Percentiles rank a stretch among this genome's conserved stretches.
phyloP scores from a whole-genome alignment of 2,113 vertebrate genomes.

The Scartelaos histophorus region DNA sequence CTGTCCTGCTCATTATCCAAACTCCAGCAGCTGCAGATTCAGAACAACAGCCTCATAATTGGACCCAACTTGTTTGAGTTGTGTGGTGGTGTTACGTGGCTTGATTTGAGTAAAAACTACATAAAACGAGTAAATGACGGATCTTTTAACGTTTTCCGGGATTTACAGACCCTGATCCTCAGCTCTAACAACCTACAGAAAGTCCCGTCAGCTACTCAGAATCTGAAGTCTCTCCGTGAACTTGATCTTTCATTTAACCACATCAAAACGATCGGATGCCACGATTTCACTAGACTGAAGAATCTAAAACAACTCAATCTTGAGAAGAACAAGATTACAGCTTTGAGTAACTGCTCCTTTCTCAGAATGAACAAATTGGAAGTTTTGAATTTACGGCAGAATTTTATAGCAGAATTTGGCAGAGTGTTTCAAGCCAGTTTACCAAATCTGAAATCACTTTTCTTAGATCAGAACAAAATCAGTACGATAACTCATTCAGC shows the following conservation, averaged over 20 bases:
- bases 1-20: conserved; percentile 71
- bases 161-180: conserved; percentile 51
- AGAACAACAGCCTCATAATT: conserved; percentile 62
- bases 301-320: conserved; percentile 58
- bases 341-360: conserved; percentile 54
- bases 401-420: conserved; percentile 42
- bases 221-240: conserved; percentile 41
- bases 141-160: conserved; percentile 39
- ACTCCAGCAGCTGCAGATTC: conserved; percentile 58
- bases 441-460: conserved; percentile 53
- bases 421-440: conserved; percentile 55
- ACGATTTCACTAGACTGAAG: conserved; percentile 63
- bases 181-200: conserved; percentile 45
- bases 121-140: conserved; percentile 22
- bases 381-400: conserved; percentile 61
- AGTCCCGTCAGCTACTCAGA: conserved; percentile 43
- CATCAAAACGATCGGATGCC: conserved; percentile 52
- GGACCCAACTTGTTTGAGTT: conserved; percentile 35
- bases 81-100: conserved; percentile 54
- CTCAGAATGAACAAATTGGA: conserved; percentile 52
- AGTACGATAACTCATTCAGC: background rate
- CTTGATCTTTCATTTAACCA: conserved; percentile 71
- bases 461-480: conserved; percentile 63
- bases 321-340: conserved; percentile 52
- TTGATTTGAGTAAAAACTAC: conserved; percentile 57